Evolutionary conservation across 1,140 invertebrate species (phyloP).

Genomic region (Leptinotarsa lineolata): DNA sequence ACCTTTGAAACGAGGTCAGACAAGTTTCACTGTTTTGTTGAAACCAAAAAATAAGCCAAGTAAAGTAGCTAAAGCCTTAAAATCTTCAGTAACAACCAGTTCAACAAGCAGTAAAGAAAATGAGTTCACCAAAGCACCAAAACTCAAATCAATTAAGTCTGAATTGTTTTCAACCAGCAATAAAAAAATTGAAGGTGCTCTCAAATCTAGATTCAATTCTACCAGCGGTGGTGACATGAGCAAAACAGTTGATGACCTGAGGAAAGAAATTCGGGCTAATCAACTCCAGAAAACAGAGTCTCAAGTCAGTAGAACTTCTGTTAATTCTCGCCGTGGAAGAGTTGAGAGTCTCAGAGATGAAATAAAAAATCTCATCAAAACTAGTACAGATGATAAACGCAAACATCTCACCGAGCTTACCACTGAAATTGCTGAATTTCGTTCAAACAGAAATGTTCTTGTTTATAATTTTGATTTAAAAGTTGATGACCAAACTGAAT

Average conservation of each 20-base stretch:
- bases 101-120: conserved; percentile 5
- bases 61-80: background rate
- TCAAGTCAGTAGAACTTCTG: background rate
- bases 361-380: conserved; percentile 21
- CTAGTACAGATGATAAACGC: background rate
- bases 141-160: background rate
- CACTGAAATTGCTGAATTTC: conserved; percentile 17
- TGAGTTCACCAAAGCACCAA: background rate
- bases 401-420: conserved; percentile 8
- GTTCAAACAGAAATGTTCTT: background rate
- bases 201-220: background rate
- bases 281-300: background rate
- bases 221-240: background rate
- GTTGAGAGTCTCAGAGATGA: conserved; percentile 8
- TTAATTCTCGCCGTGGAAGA: background rate
- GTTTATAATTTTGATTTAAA: conserved; percentile 20
- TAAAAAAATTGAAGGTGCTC: background rate
- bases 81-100: background rate
- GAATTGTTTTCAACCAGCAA: background rate
- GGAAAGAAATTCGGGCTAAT: background rate
- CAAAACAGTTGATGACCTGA: background rate
- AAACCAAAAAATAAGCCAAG: background rate
- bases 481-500: conserved; percentile 1
- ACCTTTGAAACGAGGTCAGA: background rate
- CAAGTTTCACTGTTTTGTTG: background rate